phyloP scores from a whole-genome alignment of 2,113 vertebrate species.

The Anser brachyrhynchus region DNA sequence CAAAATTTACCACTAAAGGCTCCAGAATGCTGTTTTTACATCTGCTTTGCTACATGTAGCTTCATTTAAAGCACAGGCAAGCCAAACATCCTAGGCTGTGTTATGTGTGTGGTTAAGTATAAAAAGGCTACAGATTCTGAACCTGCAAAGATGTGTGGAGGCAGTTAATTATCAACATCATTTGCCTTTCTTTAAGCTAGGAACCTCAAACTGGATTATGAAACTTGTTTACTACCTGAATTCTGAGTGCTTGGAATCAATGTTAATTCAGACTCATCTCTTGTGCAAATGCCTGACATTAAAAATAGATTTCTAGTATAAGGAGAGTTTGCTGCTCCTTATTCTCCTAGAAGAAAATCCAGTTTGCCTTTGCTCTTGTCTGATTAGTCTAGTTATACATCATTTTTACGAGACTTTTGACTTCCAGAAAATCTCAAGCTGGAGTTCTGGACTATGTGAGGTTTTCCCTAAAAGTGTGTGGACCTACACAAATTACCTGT shows the following conservation, averaged over 20 bases:
- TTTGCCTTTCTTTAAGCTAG: background rate
- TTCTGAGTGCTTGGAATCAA: background rate
- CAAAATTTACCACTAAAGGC: background rate
- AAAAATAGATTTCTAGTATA: background rate
- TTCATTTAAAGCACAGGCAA: background rate
- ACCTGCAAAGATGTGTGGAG: background rate
- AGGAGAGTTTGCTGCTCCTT: background rate
- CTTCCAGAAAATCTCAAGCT: background rate
- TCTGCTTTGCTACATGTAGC: constrained; percentile 8
- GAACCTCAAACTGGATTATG: background rate
- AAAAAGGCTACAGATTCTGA: background rate
- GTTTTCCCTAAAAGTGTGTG: background rate
- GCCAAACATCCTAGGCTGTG: background rate
- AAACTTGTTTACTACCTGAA: background rate
- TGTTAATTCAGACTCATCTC: background rate
- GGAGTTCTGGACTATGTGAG: background rate
- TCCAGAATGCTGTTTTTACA: constrained; percentile 27
- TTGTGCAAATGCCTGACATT: background rate
- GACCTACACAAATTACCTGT: background rate
- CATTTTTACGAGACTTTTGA: background rate
- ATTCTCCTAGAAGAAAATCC: too few species aligned
- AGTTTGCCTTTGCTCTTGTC: background rate
- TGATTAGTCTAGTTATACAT: background rate
- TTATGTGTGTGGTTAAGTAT: background rate
- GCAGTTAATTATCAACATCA: background rate